Evolutionary conservation across 2,888 invertebrate genomes (phyloP).

Genomic region (Hypercompe scribonia): DNA sequence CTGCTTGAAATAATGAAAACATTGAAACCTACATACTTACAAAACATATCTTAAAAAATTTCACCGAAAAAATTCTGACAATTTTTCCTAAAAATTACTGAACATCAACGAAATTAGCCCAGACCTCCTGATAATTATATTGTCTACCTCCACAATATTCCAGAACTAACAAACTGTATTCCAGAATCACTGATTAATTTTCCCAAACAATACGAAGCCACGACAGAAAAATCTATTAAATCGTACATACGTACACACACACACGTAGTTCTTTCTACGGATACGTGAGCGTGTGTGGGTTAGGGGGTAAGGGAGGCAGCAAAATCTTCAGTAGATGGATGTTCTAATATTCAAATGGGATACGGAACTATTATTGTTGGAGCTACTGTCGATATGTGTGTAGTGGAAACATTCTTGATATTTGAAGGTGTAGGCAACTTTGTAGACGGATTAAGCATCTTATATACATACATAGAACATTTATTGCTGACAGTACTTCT

Average conservation of each 20-base stretch:
- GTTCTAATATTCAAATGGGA: slow-evolving; percentile 87
- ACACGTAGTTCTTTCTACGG: slow-evolving; percentile 35
- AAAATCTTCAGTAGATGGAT: slow-evolving; percentile 85
- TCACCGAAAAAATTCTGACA: too few relatives aligned
- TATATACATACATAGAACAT: neutral
- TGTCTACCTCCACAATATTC: neutral
- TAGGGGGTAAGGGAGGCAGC: slow-evolving; percentile 54
- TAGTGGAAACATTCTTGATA: slow-evolving; percentile 65
- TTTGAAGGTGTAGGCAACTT: slow-evolving; percentile 31
- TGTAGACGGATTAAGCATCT: neutral
- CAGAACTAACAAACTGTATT: neutral
- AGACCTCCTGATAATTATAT: neutral
- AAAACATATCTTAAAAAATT: too few relatives aligned
- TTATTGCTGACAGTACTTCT: neutral
- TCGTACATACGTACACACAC: slow-evolving; percentile 39
- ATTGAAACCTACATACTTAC: too few relatives aligned
- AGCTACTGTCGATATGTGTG: slow-evolving; percentile 84
- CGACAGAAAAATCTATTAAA: slow-evolving; percentile 54
- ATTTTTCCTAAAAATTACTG: neutral
- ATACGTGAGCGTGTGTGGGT: slow-evolving; percentile 54
- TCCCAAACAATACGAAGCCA: slow-evolving; percentile 40
- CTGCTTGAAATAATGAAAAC: too few relatives aligned
- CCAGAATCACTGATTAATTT: slow-evolving; percentile 18
- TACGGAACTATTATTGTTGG: slow-evolving; percentile 87
- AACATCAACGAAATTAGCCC: neutral